Evolutionary conservation across 1,140 invertebrate species (phyloP).

Genomic region (Drosophila mauritiana): DNA sequence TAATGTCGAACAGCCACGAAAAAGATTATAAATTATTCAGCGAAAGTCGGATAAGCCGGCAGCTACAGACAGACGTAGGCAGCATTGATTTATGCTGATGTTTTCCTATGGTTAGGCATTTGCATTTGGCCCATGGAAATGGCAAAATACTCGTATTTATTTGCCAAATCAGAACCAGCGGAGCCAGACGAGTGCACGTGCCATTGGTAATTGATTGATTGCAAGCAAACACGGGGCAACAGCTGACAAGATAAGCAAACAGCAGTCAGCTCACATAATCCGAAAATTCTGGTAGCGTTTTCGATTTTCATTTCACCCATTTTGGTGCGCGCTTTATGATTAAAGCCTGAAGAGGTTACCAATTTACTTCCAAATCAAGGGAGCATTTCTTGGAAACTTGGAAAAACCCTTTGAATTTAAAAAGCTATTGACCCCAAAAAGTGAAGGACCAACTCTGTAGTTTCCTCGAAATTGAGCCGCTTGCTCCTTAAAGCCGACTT

Average conservation of each 20-base stretch:
- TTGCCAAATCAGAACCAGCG: constrained; percentile 45
- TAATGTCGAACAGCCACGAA: constrained; percentile 17
- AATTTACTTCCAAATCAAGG: neutral
- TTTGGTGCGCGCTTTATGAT: neutral
- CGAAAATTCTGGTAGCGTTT: constrained; percentile 24
- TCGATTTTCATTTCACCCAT: constrained; percentile 16
- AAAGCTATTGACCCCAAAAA: constrained; percentile 22
- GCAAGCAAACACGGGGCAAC: constrained; percentile 52
- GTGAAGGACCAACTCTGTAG: neutral
- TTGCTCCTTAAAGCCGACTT: constrained; percentile 13
- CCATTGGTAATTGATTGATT: constrained; percentile 52
- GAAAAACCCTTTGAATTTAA: neutral
- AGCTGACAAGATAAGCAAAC: constrained; percentile 62
- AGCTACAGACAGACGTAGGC: constrained; percentile 10
- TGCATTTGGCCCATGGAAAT: constrained; percentile 50
- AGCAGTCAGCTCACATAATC: constrained; percentile 25
- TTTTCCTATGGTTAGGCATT: constrained; percentile 45
- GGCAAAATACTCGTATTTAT: constrained; percentile 58
- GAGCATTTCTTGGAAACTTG: neutral
- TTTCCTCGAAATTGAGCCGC: constrained; percentile 9
- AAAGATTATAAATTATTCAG: constrained; percentile 49
- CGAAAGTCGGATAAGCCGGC: constrained; percentile 31
- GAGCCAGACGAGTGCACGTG: constrained; percentile 59
- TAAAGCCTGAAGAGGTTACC: neutral
- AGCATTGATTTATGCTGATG: constrained; percentile 34